Evolutionary conservation across 2,797 vertebrate species (phyloP).

Genomic region (Perodicticus potto): DNA sequence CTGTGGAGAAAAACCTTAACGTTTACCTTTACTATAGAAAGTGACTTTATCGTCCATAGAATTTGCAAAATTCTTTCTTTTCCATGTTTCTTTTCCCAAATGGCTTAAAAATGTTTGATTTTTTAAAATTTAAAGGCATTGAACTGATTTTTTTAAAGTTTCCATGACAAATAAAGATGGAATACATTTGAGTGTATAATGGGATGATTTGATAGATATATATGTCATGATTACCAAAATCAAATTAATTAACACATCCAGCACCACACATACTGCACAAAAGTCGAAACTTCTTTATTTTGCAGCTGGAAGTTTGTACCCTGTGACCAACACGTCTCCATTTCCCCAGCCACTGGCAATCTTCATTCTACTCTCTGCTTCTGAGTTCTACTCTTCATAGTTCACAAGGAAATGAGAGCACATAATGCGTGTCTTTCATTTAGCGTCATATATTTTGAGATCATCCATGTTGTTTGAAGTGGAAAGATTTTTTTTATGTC

Average conservation of each 20-base stretch:
- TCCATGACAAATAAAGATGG: neutral
- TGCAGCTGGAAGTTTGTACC: neutral
- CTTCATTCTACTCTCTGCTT: neutral
- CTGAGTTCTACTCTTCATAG: neutral
- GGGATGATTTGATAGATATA: neutral
- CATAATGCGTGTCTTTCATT: neutral
- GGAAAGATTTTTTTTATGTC: neutral
- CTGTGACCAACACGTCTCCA: too few relatives aligned
- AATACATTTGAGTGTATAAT: neutral
- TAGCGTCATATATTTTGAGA: too few relatives aligned
- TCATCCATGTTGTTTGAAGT: neutral
- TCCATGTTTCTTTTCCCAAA: neutral
- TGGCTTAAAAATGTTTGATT: neutral
- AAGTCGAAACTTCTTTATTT: neutral
- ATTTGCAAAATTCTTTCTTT: neutral
- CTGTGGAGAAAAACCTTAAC: neutral
- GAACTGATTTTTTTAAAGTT: neutral
- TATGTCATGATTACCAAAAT: neutral
- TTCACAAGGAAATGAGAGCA: neutral
- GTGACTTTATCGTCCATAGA: neutral
- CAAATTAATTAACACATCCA: neutral
- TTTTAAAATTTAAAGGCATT: neutral
- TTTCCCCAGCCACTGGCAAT: neutral
- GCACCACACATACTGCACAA: neutral
- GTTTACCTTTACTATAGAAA: slow-evolving; percentile 30